Base-by-base conservation (phyloP, 1,140 invertebrate species). In the Tetragonula clypearis region DNA sequence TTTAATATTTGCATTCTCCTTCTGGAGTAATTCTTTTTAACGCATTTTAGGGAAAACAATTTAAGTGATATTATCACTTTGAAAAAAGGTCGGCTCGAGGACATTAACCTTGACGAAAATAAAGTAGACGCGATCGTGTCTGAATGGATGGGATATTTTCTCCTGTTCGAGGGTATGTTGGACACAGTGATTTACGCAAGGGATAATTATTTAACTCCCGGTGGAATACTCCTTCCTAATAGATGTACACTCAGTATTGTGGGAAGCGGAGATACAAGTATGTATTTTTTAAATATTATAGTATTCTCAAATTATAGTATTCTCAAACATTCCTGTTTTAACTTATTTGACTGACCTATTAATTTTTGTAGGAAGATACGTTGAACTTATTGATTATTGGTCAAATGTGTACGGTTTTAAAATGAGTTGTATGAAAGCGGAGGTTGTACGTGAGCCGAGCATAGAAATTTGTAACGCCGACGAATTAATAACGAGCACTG, bases 101-200 rank as follows among this genome's bases (percentile, higher is more conserved):
- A 99, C 90, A 96, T 96, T n/a, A 95, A 97, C 81, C 95, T 99
- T 55, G 96, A 97, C 60, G 96, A 96, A 58, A 96, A 97, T 58
- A 98, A 99, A 95, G 98, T 99, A 19, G 99, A 99, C 95, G 97
- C 98, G 1, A 99, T 99, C 87, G 97, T 99, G 53, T 99, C 98
- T 9, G 99, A 99, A 95, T 99, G 99, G 99, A 99, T 99, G 99
- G 99, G 99, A 6, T 99, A 99, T 94, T 99, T 99, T 94, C 95
- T 99, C 19, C 95, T 99, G 56, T 99, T 99, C 93, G 99, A 99
- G 95, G 98, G 98, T 58, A 99, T 99, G 99, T 94, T 99, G 62
- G 98, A 99, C 93, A 98, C 97, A 23, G 96, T 98, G 1, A 96
- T 99, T 71, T 96, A 96, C 94, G 99, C 99, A 1, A 96, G 99